Evolutionary conservation across 1,140 invertebrate genomes (phyloP), one percentile per base, ranked within the genome.

Genomic region (Xylocopa sonorina): DNA sequence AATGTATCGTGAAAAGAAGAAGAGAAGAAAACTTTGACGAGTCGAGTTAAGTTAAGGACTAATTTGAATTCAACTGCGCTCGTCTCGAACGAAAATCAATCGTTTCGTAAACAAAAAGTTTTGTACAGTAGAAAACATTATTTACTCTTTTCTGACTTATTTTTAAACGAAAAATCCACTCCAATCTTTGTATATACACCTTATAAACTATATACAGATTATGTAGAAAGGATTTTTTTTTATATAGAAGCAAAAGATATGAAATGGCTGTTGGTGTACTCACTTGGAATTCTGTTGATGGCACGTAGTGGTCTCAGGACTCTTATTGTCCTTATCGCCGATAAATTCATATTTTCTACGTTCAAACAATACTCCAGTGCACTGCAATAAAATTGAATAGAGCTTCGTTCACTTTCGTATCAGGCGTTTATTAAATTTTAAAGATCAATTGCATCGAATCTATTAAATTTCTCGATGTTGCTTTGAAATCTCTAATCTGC

Each of bases 211-310:
- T n/a, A n/a, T n/a, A n/a, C n/a, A n/a, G n/a, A n/a, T n/a, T n/a
- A n/a, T n/a, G n/a, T n/a, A n/a, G n/a, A 18, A 34, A 32, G 32
- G 16, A 55, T 55, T 29, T 18, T 32, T 29, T 57, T 18, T 18
- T 32, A 18, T 14, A 18, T 32, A 32, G 2, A 6, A 24, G 18
- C 1, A 63, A 38, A 29, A n/a, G n/a, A n/a, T n/a, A n/a, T n/a
- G n/a, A n/a, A n/a, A n/a, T n/a, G n/a, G 14, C 38, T 24, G 10
- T n/a, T 67, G 46, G 29, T 14, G 6, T 92, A 96, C 98, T 98
- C 95, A 99, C 99, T 99, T 91, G 99, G 99, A 95, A 99, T 99
- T 91, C 99, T 96, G 94, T 99, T 99, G 93, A 99, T 99, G 66
- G 99, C 99, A 83, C 99, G 93, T 73, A 99, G 94, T 38, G 99